These are phyloP conservation scores for human (Homo sapiens) DNA, from an alignment of 2,113 vertebrate species.

Conservation along the genomic window GRCh38 chr6:91116001-91116500, in stretches of 20 bases:
- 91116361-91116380: conserved; percentile 68
- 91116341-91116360: conserved; percentile 66
- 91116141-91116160: not conserved
- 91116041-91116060: not conserved
- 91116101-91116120: not conserved
- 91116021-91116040: conserved; percentile 11
- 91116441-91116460: conserved; percentile 49
- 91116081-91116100: not conserved
- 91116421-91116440: conserved; percentile 47
- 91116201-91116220: not conserved
- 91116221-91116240: not conserved
- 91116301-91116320: conserved; percentile 72
- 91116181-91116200: not conserved
- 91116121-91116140: not conserved
- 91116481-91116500: conserved; percentile 24
- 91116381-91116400: conserved; percentile 68
- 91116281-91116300: conserved; percentile 68
- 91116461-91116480: conserved; percentile 44
- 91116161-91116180: not conserved
- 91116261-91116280: conserved; percentile 50
- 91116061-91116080: not conserved
- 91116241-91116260: not conserved
- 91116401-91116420: conserved; percentile 60
- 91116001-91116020: not conserved
- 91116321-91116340: conserved; percentile 70